phyloP scores from a whole-genome alignment of 1,140 invertebrate genomes.

The Littorina saxatilis region DNA sequence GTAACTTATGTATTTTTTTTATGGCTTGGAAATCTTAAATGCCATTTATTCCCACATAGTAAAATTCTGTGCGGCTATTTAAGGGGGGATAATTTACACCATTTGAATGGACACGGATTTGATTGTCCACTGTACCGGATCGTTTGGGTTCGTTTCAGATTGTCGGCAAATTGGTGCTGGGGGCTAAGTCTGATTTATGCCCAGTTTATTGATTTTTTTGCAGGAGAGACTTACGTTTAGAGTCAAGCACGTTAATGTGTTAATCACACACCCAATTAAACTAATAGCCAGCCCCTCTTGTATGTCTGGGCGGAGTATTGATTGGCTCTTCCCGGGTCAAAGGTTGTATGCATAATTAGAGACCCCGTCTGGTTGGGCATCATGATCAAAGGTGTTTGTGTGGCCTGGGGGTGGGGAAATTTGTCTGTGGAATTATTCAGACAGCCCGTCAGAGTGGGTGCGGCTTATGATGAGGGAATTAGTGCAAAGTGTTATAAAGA shows the following conservation, averaged over 20 bases:
- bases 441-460: background rate
- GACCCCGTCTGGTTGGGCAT: background rate
- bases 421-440: background rate
- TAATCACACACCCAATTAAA: constrained; percentile 32
- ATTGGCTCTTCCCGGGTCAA: constrained; percentile 17
- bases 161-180: too few species aligned
- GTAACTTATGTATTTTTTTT: too few species aligned
- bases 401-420: background rate
- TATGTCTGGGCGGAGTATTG: background rate
- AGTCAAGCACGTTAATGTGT: background rate
- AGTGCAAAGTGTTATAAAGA: background rate
- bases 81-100: too few species aligned
- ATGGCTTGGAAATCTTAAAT: too few species aligned
- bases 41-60: too few species aligned
- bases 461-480: background rate
- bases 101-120: too few species aligned
- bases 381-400: constrained; percentile 7
- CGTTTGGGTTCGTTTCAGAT: too few species aligned
- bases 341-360: constrained; percentile 21
- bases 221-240: background rate
- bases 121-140: too few species aligned
- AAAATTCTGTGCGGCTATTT: too few species aligned
- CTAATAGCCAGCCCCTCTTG: constrained; percentile 10
- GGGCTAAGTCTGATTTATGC: background rate
- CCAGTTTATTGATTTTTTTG: background rate